Base-by-base conservation (phyloP, 2,797 vertebrate genomes). In the Silurus lanzhouensis region DNA sequence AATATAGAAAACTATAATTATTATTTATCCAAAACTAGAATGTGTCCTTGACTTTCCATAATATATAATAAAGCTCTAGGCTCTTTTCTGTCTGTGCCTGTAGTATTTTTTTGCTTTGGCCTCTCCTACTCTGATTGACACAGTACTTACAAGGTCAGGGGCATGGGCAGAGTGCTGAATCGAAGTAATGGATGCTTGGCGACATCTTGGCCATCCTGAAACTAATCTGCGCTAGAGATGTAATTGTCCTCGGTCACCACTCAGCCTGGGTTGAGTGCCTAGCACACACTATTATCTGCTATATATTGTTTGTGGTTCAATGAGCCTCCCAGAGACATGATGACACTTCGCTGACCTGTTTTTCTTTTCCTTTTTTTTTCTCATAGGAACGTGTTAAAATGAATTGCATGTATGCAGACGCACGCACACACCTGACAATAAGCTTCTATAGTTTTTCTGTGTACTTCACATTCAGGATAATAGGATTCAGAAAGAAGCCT, bases 161-260 rank as follows among this genome's bases (percentile, higher is more conserved):
- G 77, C 44, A 44, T 31, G 22, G 74, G 81, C 63, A 38, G 68
- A 81, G 87, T 85, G 82, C 82, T 81, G 91, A 92, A 94, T 93
- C 91, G 91, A 85, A 92, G 90, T 93, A 92, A 93, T 93, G 91
- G 91, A 90, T 89, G 84, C 92, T 87, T 89, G 91, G 91, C 87
- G 90, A 89, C 85, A 91, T 82, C 64, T 88, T 86, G 88, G 82
- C 88, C 89, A 89, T 93, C 91, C 93, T 93, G 89, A 87, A 87
- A 90, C 89, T 90, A 90, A 91, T 89, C 84, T 67, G 81, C 84
- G 85, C 86, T 86, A 89, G 91, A 89, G 86, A 92, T 90, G 92
- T 92, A 93, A 93, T 91, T 92, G 90, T 61, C 68, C 86, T 85
- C 87, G 58, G 82, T 83, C 84, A 74, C 81, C 87, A 81, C 82